These are phyloP conservation scores for Parnassius glacialis DNA, from an alignment of 2,888 invertebrate genomes.

Conservation along the genomic window DNA sequence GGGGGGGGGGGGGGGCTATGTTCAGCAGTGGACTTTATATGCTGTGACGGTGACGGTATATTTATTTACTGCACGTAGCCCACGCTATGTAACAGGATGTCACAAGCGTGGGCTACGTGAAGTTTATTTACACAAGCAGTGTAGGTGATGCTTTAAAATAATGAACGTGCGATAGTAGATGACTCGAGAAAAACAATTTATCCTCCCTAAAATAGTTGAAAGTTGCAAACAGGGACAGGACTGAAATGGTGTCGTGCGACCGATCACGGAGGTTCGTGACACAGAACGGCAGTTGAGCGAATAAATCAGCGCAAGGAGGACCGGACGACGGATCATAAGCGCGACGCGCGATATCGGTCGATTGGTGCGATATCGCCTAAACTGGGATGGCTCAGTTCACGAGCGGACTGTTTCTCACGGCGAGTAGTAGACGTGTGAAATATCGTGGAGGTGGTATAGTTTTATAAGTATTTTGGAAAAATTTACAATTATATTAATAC, in stretches of 20 bases:
- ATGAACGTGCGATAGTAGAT: neutral
- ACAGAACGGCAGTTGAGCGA: slow-evolving; percentile 31
- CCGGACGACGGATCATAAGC: slow-evolving; percentile 46
- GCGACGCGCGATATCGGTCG: slow-evolving; percentile 44
- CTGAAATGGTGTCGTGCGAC: slow-evolving; percentile 29
- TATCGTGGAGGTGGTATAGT: neutral
- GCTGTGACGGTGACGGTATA: too few relatives aligned
- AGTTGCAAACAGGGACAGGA: slow-evolving; percentile 1
- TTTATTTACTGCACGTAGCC: too few relatives aligned
- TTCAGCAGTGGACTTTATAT: too few relatives aligned
- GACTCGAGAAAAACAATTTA: slow-evolving; percentile 14
- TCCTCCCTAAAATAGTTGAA: slow-evolving; percentile 5
- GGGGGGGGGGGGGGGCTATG: too few relatives aligned
- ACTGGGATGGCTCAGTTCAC: slow-evolving; percentile 53
- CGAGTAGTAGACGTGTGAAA: slow-evolving; percentile 36
- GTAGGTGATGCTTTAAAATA: too few relatives aligned
- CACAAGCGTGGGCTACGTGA: too few relatives aligned
- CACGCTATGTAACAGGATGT: too few relatives aligned
- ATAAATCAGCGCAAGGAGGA: slow-evolving; percentile 50
- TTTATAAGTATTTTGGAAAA: too few relatives aligned
- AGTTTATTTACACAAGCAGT: too few relatives aligned
- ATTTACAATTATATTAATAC: too few relatives aligned
- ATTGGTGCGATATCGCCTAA: slow-evolving; percentile 55
- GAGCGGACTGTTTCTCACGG: slow-evolving; percentile 59
- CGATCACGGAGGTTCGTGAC: slow-evolving; percentile 29